Conservation (phyloP, 30 jellyfish, hydroid and myxozoan species). For the Clytia hemisphaerica region DNA sequence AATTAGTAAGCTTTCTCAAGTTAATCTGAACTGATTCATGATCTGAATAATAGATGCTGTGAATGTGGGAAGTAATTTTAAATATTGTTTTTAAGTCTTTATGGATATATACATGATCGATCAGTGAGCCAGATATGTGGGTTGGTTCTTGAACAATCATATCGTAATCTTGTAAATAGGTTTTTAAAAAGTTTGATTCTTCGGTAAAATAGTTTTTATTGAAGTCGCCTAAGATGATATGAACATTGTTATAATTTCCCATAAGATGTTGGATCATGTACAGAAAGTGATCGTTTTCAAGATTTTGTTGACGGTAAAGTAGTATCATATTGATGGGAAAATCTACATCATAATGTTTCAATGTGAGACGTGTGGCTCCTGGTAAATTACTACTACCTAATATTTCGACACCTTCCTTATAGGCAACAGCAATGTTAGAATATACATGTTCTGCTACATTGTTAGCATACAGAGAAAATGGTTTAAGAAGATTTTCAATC, state of each 20-base stretch:
- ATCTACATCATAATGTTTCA: background rate
- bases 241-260: background rate
- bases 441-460: slow-evolving; percentile 1
- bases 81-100: too few species aligned
- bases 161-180: background rate
- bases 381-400: too few species aligned
- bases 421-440: background rate
- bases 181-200: too few species aligned
- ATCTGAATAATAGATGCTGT: too few species aligned
- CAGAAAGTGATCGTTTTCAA: background rate
- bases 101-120: slow-evolving; percentile 6
- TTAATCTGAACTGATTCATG: too few species aligned
- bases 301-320: background rate
- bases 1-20: too few species aligned
- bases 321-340: background rate
- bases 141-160: background rate
- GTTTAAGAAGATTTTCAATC: background rate
- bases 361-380: background rate
- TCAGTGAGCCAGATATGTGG: slow-evolving; percentile 1
- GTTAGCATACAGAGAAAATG: background rate
- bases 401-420: slow-evolving; percentile 2
- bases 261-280: background rate
- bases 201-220: background rate
- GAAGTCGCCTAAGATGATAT: background rate
- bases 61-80: too few species aligned